A percentile compares a stretch with the other conserved stretches of the same genome.
phyloP scores from a whole-genome alignment of 2,797 vertebrate genomes.

The Pangasius macronema region DNA sequence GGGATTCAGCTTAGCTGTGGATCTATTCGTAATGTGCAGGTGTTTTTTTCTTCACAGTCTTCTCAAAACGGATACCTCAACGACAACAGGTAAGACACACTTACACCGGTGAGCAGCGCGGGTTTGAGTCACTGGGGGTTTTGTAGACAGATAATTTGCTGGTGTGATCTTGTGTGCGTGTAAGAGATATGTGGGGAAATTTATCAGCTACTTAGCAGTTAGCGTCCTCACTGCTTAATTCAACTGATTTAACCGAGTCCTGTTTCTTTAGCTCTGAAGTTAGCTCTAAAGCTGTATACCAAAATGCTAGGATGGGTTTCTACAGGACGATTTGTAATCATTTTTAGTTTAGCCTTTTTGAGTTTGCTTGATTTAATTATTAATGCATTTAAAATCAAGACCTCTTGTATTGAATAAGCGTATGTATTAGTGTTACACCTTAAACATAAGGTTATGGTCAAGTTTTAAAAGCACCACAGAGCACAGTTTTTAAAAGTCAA shows the following conservation, averaged over 20 bases:
- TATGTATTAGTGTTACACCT: not conserved
- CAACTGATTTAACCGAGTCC: not conserved
- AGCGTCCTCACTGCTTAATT: not conserved
- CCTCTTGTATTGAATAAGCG: not conserved
- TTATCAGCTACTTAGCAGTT: not conserved
- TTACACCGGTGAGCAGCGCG: slow-evolving; percentile 35
- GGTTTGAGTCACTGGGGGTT: slow-evolving; percentile 24
- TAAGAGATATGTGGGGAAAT: not conserved
- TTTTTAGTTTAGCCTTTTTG: not conserved
- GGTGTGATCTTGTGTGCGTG: not conserved
- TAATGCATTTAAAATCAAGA: not conserved
- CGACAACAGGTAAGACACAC: slow-evolving; percentile 90
- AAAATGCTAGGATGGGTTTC: not conserved
- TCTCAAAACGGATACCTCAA: slow-evolving; percentile 96
- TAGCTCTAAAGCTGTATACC: not conserved
- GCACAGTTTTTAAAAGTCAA: not conserved
- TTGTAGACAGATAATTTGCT: slow-evolving; percentile 3
- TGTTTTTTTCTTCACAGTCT: slow-evolving; percentile 81
- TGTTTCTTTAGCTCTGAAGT: not conserved
- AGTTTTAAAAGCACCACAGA: not conserved
- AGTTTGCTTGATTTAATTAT: not conserved
- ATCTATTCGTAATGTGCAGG: slow-evolving; percentile 76
- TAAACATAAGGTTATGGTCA: not conserved
- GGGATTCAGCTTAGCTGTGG: slow-evolving; percentile 50
- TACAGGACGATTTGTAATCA: not conserved